Evolutionary conservation across 2,797 vertebrate species (phyloP), one percentile per base, ranked within the genome.

Genomic region (Syngnathus acus): DNA sequence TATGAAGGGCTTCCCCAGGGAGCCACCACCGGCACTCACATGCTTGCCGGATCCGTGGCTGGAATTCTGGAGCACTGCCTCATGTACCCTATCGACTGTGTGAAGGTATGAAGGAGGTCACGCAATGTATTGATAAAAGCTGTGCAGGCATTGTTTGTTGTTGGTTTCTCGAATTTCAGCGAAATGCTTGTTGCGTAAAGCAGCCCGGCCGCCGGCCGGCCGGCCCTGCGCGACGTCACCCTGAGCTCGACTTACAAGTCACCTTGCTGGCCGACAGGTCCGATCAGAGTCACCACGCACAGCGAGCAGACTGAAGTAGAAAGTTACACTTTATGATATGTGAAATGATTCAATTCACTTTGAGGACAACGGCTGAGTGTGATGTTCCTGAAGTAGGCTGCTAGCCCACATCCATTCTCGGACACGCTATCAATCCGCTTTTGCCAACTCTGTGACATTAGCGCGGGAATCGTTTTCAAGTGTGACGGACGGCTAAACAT

Each of bases 61-160:
- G 95, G 96, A 32, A 91, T 96, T 82, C 92, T 96, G 94, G 96
- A 98, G 89, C 95, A 98, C 83, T 98, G 95, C 86, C 86, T 97
- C 42, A 96, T 97, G 95, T 96, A 95, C 72, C 95, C 96, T 16
- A 81, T 97, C 88, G 96, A 98, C 88, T 97, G 96, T 81, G 96
- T 97, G 74, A 98, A 98, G 96, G 96, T 97, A 94, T 96, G 86
- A 26, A 26, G 1, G 23, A 26, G 23, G 23, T 26, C 23, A 26
- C 23, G 23, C 23, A 26, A 26, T 26, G 1, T 26, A 26, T 26
- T 26, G 1, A 26, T 26, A 26, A 26, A 26, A 26, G 23, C 23
- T 26, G 23, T 26, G 23, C 23, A 26, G n/a, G n/a, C n/a, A n/a
- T n/a, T n/a, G 23, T 26, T 1, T 26, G 1, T 26, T 26, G 23